Evolutionary conservation across 2,113 vertebrate species (phyloP).

Genomic region (Macroglossus sobrinus): DNA sequence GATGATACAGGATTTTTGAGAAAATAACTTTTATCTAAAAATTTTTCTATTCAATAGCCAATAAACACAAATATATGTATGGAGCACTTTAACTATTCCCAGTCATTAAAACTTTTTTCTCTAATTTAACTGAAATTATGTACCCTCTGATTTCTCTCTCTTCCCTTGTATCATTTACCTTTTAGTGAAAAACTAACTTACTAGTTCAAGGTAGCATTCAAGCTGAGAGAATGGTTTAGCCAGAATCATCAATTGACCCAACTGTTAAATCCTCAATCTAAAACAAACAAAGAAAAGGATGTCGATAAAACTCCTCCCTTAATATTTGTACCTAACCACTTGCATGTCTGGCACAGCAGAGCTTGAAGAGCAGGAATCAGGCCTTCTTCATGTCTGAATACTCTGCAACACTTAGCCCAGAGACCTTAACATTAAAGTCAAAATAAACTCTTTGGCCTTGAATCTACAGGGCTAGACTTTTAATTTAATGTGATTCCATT

Average conservation of each 20-base stretch:
- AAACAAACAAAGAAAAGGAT: not conserved
- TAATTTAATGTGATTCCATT: not conserved
- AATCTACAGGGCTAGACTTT: not conserved
- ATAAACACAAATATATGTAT: not conserved
- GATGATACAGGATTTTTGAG: not conserved
- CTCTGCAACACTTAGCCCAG: not conserved
- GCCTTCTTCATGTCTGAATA: not conserved
- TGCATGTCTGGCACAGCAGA: not conserved
- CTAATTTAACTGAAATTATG: not conserved
- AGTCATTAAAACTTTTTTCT: not conserved
- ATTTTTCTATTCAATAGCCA: not conserved
- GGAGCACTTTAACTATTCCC: not conserved
- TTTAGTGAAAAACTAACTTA: not conserved
- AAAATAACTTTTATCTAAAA: not conserved
- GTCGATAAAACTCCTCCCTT: not conserved
- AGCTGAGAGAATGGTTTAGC: not conserved
- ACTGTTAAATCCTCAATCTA: not conserved
- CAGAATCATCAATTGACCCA: not conserved
- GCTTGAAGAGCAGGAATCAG: not conserved
- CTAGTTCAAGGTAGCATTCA: not conserved
- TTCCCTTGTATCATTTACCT: not conserved
- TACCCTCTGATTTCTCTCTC: not conserved
- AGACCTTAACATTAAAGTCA: not conserved
- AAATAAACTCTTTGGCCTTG: not conserved
- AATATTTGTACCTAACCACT: not conserved